Evolutionary conservation across 2,888 invertebrate species (phyloP).

Genomic region (Callyntrura sp.): DNA sequence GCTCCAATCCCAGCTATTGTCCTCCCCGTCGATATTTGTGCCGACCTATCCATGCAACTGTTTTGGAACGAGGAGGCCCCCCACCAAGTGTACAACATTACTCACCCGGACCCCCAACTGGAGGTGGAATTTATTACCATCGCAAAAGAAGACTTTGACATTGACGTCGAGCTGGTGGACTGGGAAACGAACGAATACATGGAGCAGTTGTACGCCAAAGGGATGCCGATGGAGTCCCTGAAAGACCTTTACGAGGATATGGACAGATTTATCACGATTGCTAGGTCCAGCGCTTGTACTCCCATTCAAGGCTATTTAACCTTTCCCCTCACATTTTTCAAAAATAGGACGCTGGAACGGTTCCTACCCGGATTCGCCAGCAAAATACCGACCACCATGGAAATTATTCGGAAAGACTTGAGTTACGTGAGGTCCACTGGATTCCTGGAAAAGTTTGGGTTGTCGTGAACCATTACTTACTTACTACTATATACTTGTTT

Average conservation of each 20-base stretch:
- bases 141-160: not conserved
- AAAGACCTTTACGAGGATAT: conserved; percentile 41
- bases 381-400: not conserved
- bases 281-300: conserved; percentile 15
- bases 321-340: conserved; percentile 57
- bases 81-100: conserved; percentile 49
- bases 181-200: conserved; percentile 20
- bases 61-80: conserved; percentile 40
- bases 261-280: not conserved
- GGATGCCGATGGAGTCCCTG: conserved; percentile 47
- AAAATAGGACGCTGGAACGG: conserved; percentile 44
- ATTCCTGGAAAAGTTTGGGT: conserved; percentile 2
- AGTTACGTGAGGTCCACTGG: not conserved
- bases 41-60: not conserved
- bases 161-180: not conserved
- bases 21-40: conserved; percentile 45
- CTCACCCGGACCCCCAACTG: conserved; percentile 6
- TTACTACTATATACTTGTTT: not conserved
- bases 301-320: conserved; percentile 49
- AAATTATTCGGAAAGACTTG: conserved; percentile 3
- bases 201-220: conserved; percentile 1
- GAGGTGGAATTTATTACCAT: not conserved
- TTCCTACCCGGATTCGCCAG: conserved; percentile 46
- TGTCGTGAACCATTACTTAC: not conserved
- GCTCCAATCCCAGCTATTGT: conserved; percentile 45